These are phyloP conservation scores for Potamilus streckersoni DNA, from an alignment of 1,140 invertebrate genomes.

Conservation along the genomic window DNA sequence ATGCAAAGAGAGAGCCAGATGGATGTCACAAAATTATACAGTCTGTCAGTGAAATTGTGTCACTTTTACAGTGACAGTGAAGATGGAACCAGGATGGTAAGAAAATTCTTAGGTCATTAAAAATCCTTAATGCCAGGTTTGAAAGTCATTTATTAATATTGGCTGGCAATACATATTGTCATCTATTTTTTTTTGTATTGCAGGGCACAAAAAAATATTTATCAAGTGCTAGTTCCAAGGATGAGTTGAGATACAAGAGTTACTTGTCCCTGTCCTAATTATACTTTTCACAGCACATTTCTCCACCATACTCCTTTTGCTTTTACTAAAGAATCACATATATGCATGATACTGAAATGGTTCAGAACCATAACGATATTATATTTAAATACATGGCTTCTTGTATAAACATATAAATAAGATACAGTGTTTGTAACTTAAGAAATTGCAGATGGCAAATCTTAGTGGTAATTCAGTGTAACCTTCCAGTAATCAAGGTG, in stretches of 20 bases:
- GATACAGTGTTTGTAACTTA: too few relatives aligned
- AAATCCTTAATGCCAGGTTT: background rate
- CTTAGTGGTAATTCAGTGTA: too few relatives aligned
- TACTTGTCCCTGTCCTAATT: background rate
- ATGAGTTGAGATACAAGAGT: background rate
- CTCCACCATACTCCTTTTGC: too few relatives aligned
- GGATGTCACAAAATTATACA: constrained; percentile 69
- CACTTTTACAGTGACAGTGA: constrained; percentile 81
- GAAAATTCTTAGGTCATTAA: constrained; percentile 24
- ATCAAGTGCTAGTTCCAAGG: background rate
- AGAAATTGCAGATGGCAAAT: too few relatives aligned
- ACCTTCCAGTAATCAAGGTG: too few relatives aligned
- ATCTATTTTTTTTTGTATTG: too few relatives aligned
- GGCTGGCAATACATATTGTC: background rate
- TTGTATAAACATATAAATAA: too few relatives aligned
- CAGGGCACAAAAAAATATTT: background rate
- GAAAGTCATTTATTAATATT: background rate
- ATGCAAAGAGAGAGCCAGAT: constrained; percentile 24
- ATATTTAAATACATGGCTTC: too few relatives aligned
- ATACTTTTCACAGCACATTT: too few relatives aligned
- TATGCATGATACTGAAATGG: too few relatives aligned
- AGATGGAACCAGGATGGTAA: constrained; percentile 81
- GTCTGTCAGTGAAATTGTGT: constrained; percentile 64
- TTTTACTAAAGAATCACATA: too few relatives aligned
- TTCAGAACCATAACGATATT: too few relatives aligned